These are phyloP conservation scores for Phallusia fumigata DNA, from an alignment of 23 tunicate species.

Conservation along the genomic window DNA sequence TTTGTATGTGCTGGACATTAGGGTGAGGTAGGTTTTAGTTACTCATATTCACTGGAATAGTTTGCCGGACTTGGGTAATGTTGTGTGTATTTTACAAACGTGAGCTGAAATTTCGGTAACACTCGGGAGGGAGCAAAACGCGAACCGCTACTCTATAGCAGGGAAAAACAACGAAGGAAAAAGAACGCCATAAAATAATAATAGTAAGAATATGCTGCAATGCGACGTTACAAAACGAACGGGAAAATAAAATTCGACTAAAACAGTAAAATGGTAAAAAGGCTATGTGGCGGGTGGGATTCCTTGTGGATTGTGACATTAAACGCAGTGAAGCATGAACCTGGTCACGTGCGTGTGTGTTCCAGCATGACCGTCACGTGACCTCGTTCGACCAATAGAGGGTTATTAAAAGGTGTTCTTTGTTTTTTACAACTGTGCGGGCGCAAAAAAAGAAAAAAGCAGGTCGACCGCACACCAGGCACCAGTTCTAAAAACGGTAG, in stretches of 20 bases:
- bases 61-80: not conserved
- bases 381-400: too few relatives aligned
- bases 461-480: too few relatives aligned
- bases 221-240: constrained; percentile 20
- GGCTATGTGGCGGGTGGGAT: not conserved
- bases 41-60: not conserved
- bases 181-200: constrained; percentile 11
- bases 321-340: too few relatives aligned
- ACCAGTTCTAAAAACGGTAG: too few relatives aligned
- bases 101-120: not conserved
- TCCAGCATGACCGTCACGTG: too few relatives aligned
- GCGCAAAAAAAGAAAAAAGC: too few relatives aligned
- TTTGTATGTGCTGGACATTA: not conserved
- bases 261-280: constrained; percentile 14
- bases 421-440: too few relatives aligned
- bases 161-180: not conserved
- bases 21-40: not conserved
- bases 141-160: not conserved
- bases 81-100: not conserved
- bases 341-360: too few relatives aligned
- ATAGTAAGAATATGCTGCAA: constrained; percentile 37
- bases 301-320: too few relatives aligned
- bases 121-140: constrained; percentile 1
- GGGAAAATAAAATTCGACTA: constrained; percentile 34
- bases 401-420: too few relatives aligned